Evolutionary conservation across 1,140 invertebrate species (phyloP), one percentile per base, ranked within the genome.

Genomic region (Drosophila truncata): DNA sequence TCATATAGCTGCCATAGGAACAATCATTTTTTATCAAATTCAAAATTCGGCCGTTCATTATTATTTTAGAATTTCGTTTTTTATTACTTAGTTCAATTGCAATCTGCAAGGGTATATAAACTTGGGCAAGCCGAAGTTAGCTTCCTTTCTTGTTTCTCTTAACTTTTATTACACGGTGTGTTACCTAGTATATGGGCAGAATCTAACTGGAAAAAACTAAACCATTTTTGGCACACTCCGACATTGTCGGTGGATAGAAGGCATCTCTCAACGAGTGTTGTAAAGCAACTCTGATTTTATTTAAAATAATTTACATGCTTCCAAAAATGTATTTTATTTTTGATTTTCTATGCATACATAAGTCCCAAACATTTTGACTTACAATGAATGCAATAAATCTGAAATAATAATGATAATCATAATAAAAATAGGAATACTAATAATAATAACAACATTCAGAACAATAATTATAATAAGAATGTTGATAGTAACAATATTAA

Each of bases 141-240:
- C 33, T 13, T 52, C 3, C 9, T 31, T 20, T 52, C 16, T 33
- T 1, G 8, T 33, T 0, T 13, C 4, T 35, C 16, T 2, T 4
- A 20, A 52, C 7, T 9, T 54, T 35, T 14, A 4, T 14, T 35
- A 54, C 31, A 50, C 10, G n/a, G 5, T 27, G 10, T 14, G 18
- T 23, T 35, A 20, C 11, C 6, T 14, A 27, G 33, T 50, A 13
- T 31, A 49, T 20, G 18, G 14, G 13, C 18, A 35, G 8, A 54
- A 16, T 13, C 8, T 35, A 16, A 23, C 31, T 33, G 18, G 13
- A 4, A 23, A 10, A 2, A 54, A 35, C 13, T 16, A 1, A 14
- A 54, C 4, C 8, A 35, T 35, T 23, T 54, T 23, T 54, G 52
- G 52, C 52, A 54, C 31, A 23, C 14, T 54, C 9, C 9, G 52